These are phyloP conservation scores for Amia ocellicauda DNA, from an alignment of 2,113 vertebrate species.

Conservation along the genomic window DNA sequence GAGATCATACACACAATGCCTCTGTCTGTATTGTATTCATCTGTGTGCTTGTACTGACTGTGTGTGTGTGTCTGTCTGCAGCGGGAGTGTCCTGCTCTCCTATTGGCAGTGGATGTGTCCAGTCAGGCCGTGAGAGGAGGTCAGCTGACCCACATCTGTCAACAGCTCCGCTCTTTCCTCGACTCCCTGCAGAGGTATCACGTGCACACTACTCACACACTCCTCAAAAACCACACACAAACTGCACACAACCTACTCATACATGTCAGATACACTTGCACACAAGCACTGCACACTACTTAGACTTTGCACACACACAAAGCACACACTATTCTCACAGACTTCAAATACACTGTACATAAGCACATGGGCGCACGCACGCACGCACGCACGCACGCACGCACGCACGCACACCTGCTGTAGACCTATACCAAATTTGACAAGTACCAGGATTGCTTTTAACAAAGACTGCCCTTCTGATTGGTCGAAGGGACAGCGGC, in stretches of 20 bases:
- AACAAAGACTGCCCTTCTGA: constrained; percentile 5
- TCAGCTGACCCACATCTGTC: constrained; percentile 55
- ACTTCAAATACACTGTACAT: too few species aligned
- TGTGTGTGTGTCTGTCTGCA: constrained; percentile 29
- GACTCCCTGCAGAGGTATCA: constrained; percentile 47
- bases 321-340: not conserved
- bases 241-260: not conserved
- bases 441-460: not conserved
- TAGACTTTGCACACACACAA: not conserved
- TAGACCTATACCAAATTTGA: not conserved
- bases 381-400: not conserved
- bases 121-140: constrained; percentile 54
- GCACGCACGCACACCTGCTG: not conserved
- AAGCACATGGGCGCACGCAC: not conserved
- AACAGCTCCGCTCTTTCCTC: constrained; percentile 54
- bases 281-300: not conserved
- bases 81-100: constrained; percentile 54
- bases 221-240: not conserved
- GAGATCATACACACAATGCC: not conserved
- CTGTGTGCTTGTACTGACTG: too few species aligned
- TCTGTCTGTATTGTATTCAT: constrained; percentile 36
- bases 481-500: constrained; percentile 38
- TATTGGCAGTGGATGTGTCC: constrained; percentile 68
- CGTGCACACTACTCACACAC: not conserved
- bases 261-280: too few species aligned